These are phyloP conservation scores for Megaustenia siamemsis DNA, from an alignment of 2,888 invertebrate species.

Conservation along the genomic window DNA sequence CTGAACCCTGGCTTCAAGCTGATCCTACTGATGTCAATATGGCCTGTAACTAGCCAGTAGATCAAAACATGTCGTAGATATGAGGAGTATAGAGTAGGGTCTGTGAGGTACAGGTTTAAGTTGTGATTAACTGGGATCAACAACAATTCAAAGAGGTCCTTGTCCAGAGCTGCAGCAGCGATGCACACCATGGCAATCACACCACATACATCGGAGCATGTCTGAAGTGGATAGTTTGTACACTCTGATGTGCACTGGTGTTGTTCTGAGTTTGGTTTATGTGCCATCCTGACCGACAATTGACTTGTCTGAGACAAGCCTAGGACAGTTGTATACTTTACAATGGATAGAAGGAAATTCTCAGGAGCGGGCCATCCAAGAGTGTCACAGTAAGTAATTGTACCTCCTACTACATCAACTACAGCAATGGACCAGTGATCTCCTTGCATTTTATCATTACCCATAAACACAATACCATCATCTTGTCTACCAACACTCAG, in stretches of 20 bases:
- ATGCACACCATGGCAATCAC: slow-evolving; percentile 52
- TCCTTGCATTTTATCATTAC: not conserved
- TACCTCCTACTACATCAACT: too few species aligned
- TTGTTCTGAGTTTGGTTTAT: slow-evolving; percentile 47
- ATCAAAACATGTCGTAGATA: slow-evolving; percentile 51
- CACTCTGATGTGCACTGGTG: slow-evolving; percentile 41
- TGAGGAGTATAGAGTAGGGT: slow-evolving; percentile 47
- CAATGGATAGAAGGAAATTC: slow-evolving; percentile 4
- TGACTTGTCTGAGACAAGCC: slow-evolving; percentile 30
- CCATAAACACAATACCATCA: too few species aligned
- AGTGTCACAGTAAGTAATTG: too few species aligned
- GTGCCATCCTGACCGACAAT: slow-evolving; percentile 42
- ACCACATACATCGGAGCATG: slow-evolving; percentile 54
- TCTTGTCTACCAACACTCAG: too few species aligned
- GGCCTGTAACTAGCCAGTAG: slow-evolving; percentile 36
- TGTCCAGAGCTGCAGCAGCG: slow-evolving; percentile 46
- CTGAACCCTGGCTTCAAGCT: slow-evolving; percentile 36
- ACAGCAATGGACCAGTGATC: too few species aligned
- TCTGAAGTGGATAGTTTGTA: slow-evolving; percentile 54
- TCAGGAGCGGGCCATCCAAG: slow-evolving; percentile 50
- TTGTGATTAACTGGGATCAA: slow-evolving; percentile 36
- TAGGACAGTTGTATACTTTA: slow-evolving; percentile 36
- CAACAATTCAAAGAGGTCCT: slow-evolving; percentile 42
- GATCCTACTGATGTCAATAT: slow-evolving; percentile 50
- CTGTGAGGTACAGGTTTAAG: slow-evolving; percentile 47